Conservation (phyloP, 2,797 vertebrate genomes). For the Graptemys geographica region DNA sequence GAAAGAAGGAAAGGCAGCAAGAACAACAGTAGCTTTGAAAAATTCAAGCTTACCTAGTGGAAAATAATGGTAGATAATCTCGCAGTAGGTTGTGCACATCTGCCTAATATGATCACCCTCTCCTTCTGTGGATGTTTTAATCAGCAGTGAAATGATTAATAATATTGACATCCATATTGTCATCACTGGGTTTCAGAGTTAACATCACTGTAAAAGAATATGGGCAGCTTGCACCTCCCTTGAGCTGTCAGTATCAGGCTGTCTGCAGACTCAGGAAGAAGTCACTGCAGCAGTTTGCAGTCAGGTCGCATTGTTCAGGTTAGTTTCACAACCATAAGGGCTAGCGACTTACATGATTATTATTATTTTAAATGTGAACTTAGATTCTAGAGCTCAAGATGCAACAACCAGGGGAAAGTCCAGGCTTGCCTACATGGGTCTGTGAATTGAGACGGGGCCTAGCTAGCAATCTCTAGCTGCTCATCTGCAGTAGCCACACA, state of each 20-base stretch:
- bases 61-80: neutral
- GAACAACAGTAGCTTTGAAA: neutral
- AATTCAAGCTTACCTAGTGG: constrained; percentile 5
- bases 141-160: neutral
- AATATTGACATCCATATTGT: neutral
- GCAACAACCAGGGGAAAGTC: neutral
- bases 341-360: neutral
- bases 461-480: neutral
- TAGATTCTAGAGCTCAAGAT: neutral
- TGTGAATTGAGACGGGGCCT: neutral
- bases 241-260: neutral
- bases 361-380: neutral
- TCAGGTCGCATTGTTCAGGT: neutral
- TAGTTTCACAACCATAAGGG: neutral
- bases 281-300: neutral
- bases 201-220: neutral
- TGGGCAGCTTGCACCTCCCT: neutral
- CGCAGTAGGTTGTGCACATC: rapidly evolving
- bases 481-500: neutral
- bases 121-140: neutral
- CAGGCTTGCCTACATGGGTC: neutral
- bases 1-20: constrained; percentile 1
- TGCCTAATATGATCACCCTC: neutral
- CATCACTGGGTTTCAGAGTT: neutral
- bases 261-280: neutral